phyloP scores from a whole-genome alignment of 2,113 vertebrate genomes.

The Bos taurus region ARS-UCD2.0 NC_037328.1:136274001-136274500 shows the following conservation, averaged over 20 bases:
- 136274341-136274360: background rate
- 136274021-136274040: background rate
- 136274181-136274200: background rate
- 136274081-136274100: background rate
- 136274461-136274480: background rate
- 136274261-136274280: background rate
- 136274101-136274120: background rate
- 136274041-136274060: background rate
- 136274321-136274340: background rate
- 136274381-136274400: background rate
- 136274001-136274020: background rate
- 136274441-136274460: background rate
- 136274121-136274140: background rate
- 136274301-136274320: background rate
- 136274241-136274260: background rate
- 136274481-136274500: background rate
- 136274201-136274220: background rate
- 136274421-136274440: background rate
- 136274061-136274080: background rate
- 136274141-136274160: rapidly evolving
- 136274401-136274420: background rate
- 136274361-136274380: background rate
- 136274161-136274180: background rate
- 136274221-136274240: background rate
- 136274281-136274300: background rate